Base-by-base conservation (phyloP, 2,113 vertebrate species). In the Gobiocypris rarus region DNA sequence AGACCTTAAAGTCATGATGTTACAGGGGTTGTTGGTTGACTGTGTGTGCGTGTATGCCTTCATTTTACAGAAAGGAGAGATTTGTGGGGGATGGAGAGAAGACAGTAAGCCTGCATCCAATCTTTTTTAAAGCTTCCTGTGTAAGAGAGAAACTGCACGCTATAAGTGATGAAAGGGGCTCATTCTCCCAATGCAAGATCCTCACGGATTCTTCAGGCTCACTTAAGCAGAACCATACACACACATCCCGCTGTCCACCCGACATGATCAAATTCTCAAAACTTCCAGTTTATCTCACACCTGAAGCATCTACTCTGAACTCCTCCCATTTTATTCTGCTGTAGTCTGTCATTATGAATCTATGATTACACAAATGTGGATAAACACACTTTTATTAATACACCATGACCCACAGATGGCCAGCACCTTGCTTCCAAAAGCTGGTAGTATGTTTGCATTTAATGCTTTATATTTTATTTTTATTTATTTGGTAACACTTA, bases 171-270 rank as follows among this genome's bases (percentile, higher is more conserved):
- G 92, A 94, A 94, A 94, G 90, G 85, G 87, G 74, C 83, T 90
- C 84, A 89, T 91, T 92, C 84, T 89, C 88, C 78, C 82, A 85
- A 74, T 80, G 85, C 84, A 87, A 88, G 88, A 90, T 92, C 90
- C 91, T 89, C 84, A 79, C 79, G 86, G 90, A 95, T 95, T 94
- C 93, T 93, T 94, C 91, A 91, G 86, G 93, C 90, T 95, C 91
- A 90, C 89, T 92, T 89, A 89, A 93, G 93, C 92, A 93, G 90
- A 94, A 94, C 93, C 86, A 71, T 24, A 76, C 79, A 86, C 85
- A 74, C 83, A 79, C 85, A 74, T 77, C 76, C 56, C 38, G 52
- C 58, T 52, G 28, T 83, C 75, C 38, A 19, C 41, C 26, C 10
- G 14, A 50, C 80, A 65, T 50, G 65, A 81, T 83, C 61, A 74